Evolutionary conservation across 2,888 invertebrate species (phyloP).

Genomic region (Thereva unica): DNA sequence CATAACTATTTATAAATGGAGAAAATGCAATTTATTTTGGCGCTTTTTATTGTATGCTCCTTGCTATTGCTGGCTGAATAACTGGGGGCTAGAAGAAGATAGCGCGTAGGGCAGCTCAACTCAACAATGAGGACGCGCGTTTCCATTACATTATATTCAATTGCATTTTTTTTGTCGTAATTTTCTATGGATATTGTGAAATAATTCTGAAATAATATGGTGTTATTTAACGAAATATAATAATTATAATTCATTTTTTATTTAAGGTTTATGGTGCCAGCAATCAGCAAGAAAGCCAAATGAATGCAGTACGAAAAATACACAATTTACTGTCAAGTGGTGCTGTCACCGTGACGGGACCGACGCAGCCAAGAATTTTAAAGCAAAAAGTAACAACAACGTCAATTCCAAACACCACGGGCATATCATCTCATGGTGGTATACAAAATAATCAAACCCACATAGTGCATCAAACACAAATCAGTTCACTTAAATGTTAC

Average conservation of each 20-base stretch:
- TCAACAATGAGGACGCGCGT: constrained; percentile 39
- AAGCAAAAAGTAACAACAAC: constrained; percentile 51
- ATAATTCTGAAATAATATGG: background rate
- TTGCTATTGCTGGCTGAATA: constrained; percentile 19
- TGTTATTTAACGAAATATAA: background rate
- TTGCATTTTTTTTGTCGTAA: background rate
- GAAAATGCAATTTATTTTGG: constrained; percentile 37
- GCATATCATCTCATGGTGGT: constrained; percentile 42
- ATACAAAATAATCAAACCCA: constrained; percentile 33
- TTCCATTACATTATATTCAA: background rate
- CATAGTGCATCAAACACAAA: constrained; percentile 15
- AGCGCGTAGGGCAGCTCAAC: constrained; percentile 25
- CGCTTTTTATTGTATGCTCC: constrained; percentile 15
- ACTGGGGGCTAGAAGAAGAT: constrained; percentile 16
- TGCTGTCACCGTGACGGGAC: constrained; percentile 57
- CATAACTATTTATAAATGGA: constrained; percentile 20
- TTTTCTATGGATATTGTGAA: constrained; percentile 17
- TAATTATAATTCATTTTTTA: background rate
- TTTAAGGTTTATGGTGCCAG: constrained; percentile 42
- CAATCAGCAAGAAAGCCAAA: constrained; percentile 46
- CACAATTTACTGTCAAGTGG: constrained; percentile 58
- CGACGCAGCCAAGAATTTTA: constrained; percentile 56
- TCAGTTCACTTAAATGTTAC: constrained; percentile 51
- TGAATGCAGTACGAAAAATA: constrained; percentile 58
- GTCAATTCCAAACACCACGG: constrained; percentile 39